Evolutionary conservation across 2,113 vertebrate genomes (phyloP), one percentile per base, ranked within the genome.

Genomic region (Irena cyanogastra): DNA sequence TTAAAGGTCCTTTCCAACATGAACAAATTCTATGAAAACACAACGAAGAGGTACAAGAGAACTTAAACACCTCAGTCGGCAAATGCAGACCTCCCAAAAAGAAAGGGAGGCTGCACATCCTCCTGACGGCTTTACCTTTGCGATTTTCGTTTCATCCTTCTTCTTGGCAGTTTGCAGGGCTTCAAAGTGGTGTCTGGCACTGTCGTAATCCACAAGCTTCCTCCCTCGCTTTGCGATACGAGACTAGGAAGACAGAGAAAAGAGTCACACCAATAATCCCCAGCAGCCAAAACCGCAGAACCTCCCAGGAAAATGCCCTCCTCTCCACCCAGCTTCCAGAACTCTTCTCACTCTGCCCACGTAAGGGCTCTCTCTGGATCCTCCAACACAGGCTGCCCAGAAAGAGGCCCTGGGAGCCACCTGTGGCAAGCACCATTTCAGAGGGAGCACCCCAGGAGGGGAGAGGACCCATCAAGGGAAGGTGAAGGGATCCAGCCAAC

Each of bases 121-220:
- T 76, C n/a, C 44, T 50, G 23, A 24, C 79, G 60, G 28, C 41
- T 93, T 97, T 98, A 99, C 99, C 99, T 99, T 99, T 70, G 99
- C 98, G 0, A 99, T 99, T 98, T 99, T 99, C 93, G 98, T 98
- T 56, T 99, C 99, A 1, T 99, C 99, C 97, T 99, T 99, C 98
- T 99, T 99, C 97, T 99, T 99, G 68, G 98, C 98, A 13, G 99
- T 99, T 95, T 99, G 99, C 15, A 99, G 98, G 35, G 99, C 98
- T 96, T 99, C 98, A 22, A 98, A 99, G 92, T 99, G 99, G 96
- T 99, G 99, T 72, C 99, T 98, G 87, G 99, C 99, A 23, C 99
- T 99, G 98, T 99, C 99, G 0, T 97, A 99, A 97, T 99, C 99
- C 52, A 99, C 99, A 86, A 99, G 97, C 95, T 99, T 99, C 97